phyloP scores from a whole-genome alignment of 2,797 vertebrate genomes.

The Hapalemur alaotrensis region DNA sequence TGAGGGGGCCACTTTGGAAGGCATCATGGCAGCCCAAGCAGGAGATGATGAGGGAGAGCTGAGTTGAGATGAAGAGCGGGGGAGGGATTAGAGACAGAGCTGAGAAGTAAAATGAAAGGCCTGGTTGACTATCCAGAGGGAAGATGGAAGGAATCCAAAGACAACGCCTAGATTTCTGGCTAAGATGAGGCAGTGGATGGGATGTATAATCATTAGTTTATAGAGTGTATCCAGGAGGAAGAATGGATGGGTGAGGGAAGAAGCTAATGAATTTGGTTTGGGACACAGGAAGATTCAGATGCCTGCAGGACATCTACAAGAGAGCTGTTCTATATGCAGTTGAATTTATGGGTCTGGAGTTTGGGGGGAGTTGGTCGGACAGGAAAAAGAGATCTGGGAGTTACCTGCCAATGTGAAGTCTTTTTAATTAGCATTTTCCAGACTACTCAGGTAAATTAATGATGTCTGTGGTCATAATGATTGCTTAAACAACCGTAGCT shows the following conservation, averaged over 20 bases:
- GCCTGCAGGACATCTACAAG: neutral
- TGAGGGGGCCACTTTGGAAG: neutral
- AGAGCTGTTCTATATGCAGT: neutral
- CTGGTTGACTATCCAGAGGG: neutral
- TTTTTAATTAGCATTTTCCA: slow-evolving; percentile 42
- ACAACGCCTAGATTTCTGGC: neutral
- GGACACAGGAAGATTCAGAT: neutral
- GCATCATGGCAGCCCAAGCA: neutral
- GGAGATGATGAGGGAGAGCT: neutral
- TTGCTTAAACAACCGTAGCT: slow-evolving; percentile 7
- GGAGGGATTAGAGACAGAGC: neutral
- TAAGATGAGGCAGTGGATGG: neutral
- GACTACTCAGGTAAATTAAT: slow-evolving; percentile 33
- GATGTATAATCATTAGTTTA: neutral
- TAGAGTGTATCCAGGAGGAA: neutral
- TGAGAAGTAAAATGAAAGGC: neutral
- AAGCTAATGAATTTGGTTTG: slow-evolving; percentile 24
- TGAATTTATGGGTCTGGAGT: slow-evolving; percentile 26
- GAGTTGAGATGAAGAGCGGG: neutral
- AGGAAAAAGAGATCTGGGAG: slow-evolving; percentile 14
- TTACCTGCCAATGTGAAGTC: neutral
- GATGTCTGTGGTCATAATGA: neutral
- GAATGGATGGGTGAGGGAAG: neutral
- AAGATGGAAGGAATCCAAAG: neutral
- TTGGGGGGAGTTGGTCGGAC: neutral